Percentiles rank a stretch among this genome's conserved stretches.
These are phyloP conservation scores for Calycopis cecrops DNA, from an alignment of 1,140 invertebrate genomes.

Conservation along the genomic window DNA sequence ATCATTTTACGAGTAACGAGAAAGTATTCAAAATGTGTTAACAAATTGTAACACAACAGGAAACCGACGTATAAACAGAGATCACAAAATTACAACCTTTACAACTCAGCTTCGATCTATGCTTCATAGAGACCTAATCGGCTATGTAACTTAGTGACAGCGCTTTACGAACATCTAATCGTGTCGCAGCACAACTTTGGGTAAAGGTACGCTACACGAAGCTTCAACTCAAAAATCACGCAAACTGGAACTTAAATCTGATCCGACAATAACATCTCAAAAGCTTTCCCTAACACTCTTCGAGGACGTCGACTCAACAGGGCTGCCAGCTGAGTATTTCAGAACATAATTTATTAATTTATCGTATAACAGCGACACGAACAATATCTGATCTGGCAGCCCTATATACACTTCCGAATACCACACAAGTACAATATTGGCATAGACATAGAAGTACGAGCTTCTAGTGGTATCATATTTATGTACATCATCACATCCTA, in stretches of 20 bases:
- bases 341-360: too few species aligned
- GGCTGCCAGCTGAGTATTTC: too few species aligned
- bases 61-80: too few species aligned
- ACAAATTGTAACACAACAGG: not conserved
- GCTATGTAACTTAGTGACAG: not conserved
- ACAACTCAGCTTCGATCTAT: conserved; percentile 1
- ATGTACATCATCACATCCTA: conserved; percentile 33
- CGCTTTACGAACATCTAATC: conserved; percentile 2
- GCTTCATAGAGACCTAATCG: not conserved
- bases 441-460: conserved; percentile 42
- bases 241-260: not conserved
- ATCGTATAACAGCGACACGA: too few species aligned
- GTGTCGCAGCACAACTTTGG: not conserved
- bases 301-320: too few species aligned
- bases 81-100: not conserved
- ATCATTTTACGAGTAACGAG: not conserved
- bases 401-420: conserved; percentile 1
- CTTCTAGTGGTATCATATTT: conserved; percentile 32
- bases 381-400: conserved; percentile 6
- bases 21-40: too few species aligned
- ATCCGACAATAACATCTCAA: too few species aligned
- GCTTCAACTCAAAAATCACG: conserved; percentile 10
- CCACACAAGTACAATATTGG: too few species aligned
- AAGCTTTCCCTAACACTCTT: too few species aligned
- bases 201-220: not conserved